phyloP scores from a whole-genome alignment of 2,113 vertebrate species.

The Albula goreensis region DNA sequence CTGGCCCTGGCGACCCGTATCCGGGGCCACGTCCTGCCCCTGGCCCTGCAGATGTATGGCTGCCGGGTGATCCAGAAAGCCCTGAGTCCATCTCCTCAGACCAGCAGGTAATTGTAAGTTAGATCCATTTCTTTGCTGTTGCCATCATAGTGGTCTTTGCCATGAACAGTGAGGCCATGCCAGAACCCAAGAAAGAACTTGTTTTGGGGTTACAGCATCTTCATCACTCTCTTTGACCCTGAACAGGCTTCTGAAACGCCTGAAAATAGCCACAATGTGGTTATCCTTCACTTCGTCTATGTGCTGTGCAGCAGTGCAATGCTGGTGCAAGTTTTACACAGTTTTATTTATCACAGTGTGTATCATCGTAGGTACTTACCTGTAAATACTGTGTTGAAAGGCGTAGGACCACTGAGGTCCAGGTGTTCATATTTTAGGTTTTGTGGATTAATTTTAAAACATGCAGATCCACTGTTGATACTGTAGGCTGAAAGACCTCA shows the following conservation, averaged over 20 bases:
- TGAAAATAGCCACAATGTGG: too few species aligned
- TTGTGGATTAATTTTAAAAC: too few species aligned
- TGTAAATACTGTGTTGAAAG: too few species aligned
- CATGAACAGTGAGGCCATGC: not conserved
- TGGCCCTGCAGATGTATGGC: conserved; percentile 95
- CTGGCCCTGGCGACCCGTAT: conserved; percentile 90
- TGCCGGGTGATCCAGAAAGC: conserved; percentile 97
- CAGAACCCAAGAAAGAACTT: too few species aligned
- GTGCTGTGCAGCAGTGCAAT: not conserved
- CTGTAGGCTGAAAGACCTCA: too few species aligned
- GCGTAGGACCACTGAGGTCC: too few species aligned
- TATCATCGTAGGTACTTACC: too few species aligned
- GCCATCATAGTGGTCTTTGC: too few species aligned
- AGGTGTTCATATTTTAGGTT: too few species aligned
- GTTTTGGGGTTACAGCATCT: not conserved
- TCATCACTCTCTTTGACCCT: not conserved
- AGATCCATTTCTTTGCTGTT: conserved; percentile 51
- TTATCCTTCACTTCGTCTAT: not conserved
- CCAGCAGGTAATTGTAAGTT: conserved; percentile 99
- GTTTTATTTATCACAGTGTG: too few species aligned
- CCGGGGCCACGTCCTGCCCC: conserved; percentile 88
- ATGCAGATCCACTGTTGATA: too few species aligned
- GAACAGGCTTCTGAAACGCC: not conserved
- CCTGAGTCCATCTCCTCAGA: conserved; percentile 94
- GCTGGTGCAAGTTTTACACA: too few species aligned